Evolutionary conservation across 2,888 invertebrate genomes (phyloP).

Genomic region (Drosophila rellima): DNA sequence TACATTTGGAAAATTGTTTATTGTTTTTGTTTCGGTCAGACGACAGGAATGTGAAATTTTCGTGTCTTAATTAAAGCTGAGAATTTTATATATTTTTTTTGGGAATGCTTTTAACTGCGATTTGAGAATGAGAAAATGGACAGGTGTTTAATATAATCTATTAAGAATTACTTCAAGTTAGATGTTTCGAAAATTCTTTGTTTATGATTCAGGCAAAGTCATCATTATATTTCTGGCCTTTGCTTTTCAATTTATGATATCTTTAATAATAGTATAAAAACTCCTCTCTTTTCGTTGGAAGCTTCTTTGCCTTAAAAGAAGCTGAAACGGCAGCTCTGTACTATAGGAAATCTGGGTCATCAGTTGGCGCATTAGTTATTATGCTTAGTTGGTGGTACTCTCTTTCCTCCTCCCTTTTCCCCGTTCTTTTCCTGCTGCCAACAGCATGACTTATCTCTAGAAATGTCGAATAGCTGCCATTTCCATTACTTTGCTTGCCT

Average conservation of each 20-base stretch:
- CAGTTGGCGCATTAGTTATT: conserved; percentile 18
- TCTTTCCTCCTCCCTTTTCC: neutral
- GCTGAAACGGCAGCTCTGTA: conserved; percentile 6
- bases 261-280: conserved; percentile 3
- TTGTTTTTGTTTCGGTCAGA: conserved; percentile 27
- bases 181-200: no score
- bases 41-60: conserved; percentile 21
- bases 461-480: conserved; percentile 42
- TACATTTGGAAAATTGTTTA: conserved; percentile 70
- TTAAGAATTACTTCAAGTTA: neutral
- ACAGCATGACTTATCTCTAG: conserved; percentile 36
- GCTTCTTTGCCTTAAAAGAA: conserved; percentile 6
- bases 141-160: neutral
- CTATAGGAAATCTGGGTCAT: conserved; percentile 15
- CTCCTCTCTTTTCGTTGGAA: neutral
- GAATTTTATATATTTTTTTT: conserved; percentile 10
- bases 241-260: no score
- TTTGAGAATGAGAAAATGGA: neutral
- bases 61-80: conserved; percentile 6
- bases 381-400: conserved; percentile 13
- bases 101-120: conserved; percentile 20
- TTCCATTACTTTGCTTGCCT: conserved; percentile 50
- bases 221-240: neutral
- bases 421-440: neutral
- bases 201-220: neutral